Percentiles rank a stretch among this genome's conserved stretches.
phyloP scores from a whole-genome alignment of 2,113 vertebrate genomes.

The Plestiodon gilberti region DNA sequence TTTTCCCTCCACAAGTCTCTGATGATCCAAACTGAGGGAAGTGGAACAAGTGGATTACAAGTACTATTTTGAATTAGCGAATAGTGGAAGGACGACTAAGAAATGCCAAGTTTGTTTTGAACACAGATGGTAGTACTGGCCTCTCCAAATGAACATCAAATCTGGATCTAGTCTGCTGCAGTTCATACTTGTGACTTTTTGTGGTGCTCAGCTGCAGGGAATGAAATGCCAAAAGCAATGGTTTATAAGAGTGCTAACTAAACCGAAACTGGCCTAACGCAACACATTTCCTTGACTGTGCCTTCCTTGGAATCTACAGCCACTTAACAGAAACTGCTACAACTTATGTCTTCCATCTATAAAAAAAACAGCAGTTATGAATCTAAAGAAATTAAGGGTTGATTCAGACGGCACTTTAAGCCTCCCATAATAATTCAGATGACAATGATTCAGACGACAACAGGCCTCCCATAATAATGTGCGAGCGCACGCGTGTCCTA shows the following conservation, averaged over 20 bases:
- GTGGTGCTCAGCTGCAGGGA: not conserved
- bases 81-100: not conserved
- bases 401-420: too few relatives aligned
- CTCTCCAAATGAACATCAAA: rapidly evolving
- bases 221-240: not conserved
- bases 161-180: rapidly evolving
- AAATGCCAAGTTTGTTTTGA: not conserved
- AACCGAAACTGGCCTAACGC: not conserved
- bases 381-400: too few relatives aligned
- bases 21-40: not conserved
- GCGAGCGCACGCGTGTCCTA: too few relatives aligned
- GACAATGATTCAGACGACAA: too few relatives aligned
- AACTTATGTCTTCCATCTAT: not conserved
- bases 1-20: not conserved
- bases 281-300: not conserved
- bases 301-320: rapidly evolving
- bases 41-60: not conserved
- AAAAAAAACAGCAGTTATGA: too few relatives aligned
- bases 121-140: not conserved
- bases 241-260: not conserved
- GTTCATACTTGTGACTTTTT: rapidly evolving
- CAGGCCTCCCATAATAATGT: too few relatives aligned
- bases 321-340: not conserved
- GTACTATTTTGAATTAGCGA: rapidly evolving
- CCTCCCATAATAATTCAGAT: too few relatives aligned